Evolutionary conservation across 2,113 vertebrate species (phyloP), one percentile per base, ranked within the genome.

Genomic region (Myocastor coypus): DNA sequence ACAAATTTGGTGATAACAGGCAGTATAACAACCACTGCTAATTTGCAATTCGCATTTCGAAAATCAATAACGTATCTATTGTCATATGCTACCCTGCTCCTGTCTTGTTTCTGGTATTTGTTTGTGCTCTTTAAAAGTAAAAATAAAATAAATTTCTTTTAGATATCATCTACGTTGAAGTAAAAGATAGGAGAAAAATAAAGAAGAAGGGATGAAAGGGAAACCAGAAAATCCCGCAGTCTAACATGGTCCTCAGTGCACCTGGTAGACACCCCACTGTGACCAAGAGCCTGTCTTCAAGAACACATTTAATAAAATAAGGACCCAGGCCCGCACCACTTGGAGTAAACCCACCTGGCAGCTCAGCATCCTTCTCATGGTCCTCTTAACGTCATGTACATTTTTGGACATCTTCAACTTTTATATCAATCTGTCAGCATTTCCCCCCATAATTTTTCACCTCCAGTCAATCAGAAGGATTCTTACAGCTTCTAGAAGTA

Each of bases 291-390:
- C 10, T 11, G 17, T 14, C 20, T 78, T 12, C 52, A 34, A 90
- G n/a, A 37, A 64, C 32, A n/a, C 2, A 3, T 14, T 57, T 63
- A 4, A 19, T 1, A 5, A 1, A 52, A 30, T 3, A 16, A 64
- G 17, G 11, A 3, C 14, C 5, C 7, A 19, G 9, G 52, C 3
- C 4, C 2, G 17, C 59, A 5, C 13, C 5, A 7, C 30, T 46
- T 22, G 37, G 34, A 5, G 2, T 4, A 46, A 78, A 2, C 7
- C 24, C 24, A 12, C 17, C 9, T 52, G 63, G 13, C 13, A 8
- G 30, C 32, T 4, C 0, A 0, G 2, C 0, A 22, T 6, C 12
- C 26, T 5, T 6, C 8, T 57, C 17, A 28, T 0, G 0, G 20
- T 12, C 5, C 4, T 32, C 2, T 5, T 37, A 28, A 12, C 26